These are phyloP conservation scores for Hanleya hanleyi DNA, from an alignment of 2,888 invertebrate species.

Conservation along the genomic window DNA sequence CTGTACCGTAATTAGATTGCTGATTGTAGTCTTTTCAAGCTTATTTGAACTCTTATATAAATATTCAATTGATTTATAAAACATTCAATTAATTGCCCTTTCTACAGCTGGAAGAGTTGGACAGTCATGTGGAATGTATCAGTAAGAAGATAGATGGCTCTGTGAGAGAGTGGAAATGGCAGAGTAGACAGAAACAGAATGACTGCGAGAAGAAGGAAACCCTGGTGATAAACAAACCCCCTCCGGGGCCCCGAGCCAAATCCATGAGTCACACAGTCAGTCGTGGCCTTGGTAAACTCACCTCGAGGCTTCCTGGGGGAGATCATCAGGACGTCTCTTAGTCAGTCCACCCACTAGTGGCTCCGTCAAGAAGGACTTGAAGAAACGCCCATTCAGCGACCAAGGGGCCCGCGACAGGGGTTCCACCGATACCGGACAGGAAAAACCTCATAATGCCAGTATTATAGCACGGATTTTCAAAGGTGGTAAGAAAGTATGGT, in stretches of 20 bases:
- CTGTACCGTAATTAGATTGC: too few relatives aligned
- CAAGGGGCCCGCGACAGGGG: conserved; percentile 45
- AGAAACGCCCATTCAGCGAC: conserved; percentile 47
- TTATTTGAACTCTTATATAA: too few relatives aligned
- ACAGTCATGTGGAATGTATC: neutral
- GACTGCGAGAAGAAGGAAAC: neutral
- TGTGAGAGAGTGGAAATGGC: neutral
- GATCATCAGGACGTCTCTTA: too few relatives aligned
- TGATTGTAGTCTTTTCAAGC: too few relatives aligned
- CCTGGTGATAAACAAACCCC: conserved; percentile 36
- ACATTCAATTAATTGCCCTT: neutral
- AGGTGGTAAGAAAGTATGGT: too few relatives aligned
- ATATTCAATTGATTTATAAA: neutral
- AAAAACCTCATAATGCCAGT: neutral
- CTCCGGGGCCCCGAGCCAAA: conserved; percentile 38
- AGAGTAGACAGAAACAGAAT: neutral
- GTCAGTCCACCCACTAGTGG: neutral
- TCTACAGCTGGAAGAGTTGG: conserved; percentile 8
- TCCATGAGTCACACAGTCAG: conserved; percentile 6
- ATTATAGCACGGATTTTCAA: neutral
- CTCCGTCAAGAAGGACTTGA: neutral
- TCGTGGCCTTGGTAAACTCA: too few relatives aligned
- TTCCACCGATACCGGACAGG: neutral
- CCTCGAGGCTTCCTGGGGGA: too few relatives aligned
- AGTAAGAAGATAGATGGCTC: neutral